Evolutionary conservation across 2,113 vertebrate genomes (phyloP), one percentile per base, ranked within the genome.

Genomic region (Alexandromys fortis): DNA sequence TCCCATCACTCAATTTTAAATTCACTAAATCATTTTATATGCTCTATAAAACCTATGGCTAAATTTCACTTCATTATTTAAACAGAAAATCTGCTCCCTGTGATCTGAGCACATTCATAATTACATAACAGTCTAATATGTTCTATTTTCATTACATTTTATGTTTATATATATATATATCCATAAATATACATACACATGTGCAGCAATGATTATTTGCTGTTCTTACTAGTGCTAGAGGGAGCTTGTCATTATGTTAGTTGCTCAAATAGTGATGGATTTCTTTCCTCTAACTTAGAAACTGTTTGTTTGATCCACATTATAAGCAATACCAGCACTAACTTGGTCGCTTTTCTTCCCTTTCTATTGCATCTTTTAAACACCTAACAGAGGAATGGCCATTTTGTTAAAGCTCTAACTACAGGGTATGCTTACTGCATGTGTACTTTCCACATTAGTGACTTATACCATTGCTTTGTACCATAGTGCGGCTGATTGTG

Each of bases 51-150:
- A 73, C 42, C 52, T 72, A 73, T 67, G 81, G 4, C 58, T 88
- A 82, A 30, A 92, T 75, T 95, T 89, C 21, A 86, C 22, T 86
- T 49, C 21, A 76, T 87, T 75, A n/a, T 67, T 77, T 30, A 77
- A 67, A 52, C 5, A 73, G 24, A 83, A 79, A 78, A 49, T 82
- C 2, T 6, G 73, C 24, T 72, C 17, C 49, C 33, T 30, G 45
- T 35, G 13, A 73, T 65, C 33, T 87, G 22, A 87, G 35, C 6
- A 14, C 35, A 73, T 73, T 52, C 79, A 35, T 33, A 79, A 42
- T 61, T 58, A 72, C 19, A 45, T 82, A 47, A 72, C 33, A 49
- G 2, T 65, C 58, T 65, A 22, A 30, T 47, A 22, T 33, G 30
- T 19, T 49, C 28, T 91, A 38, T 47, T 35, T 86, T 86, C 16